Base-by-base conservation (phyloP, 2,888 invertebrate species). In the Thera obeliscata region DNA sequence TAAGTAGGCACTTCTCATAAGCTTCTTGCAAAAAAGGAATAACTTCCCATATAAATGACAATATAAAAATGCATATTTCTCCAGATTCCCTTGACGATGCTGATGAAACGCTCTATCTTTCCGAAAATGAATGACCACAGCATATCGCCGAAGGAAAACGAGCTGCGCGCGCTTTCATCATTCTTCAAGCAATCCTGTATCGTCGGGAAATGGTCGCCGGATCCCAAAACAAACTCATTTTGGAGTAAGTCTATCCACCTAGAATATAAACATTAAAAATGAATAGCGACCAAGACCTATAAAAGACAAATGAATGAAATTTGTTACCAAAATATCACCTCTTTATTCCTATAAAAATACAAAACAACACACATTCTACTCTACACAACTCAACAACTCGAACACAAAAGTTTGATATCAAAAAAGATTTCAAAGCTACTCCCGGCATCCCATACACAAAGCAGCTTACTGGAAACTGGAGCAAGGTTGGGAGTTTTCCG, bases 151-250 rank as follows among this genome's bases (percentile, higher is more conserved):
- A 94, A 96, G 56, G 97, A 97, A 84, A 96, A 98, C 76, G 98
- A 98, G 80, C 94, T 98, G 2, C 96, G 96, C 74, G 96, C 98
- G 0, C 94, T 97, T 0, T 96, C 97, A 0, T 94, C 95, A 12
- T 96, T 98, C 88, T 98, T 98, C 90, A 94, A 94, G 8, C 94
- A 96, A 79, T 97, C 98, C 58, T 98, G 98, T 81, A 95, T 98
- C 61, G 98, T 98, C 11, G 98, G 98, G 57, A 94, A 94, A 70
- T 97, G 97, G 96, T 97, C 97, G 0, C 95, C 96, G 0, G 96
- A 97, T 87, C 94, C 95, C 0, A 95, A 95, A 56, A 96, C 96
- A 48, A 96, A 96, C 81, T 91, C 94, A 56, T 94, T 94, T 78
- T 94, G 97, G 83, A 97, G 97, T 97, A 90, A 95, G 95, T 88